A percentile compares a stretch with the other conserved stretches of the same genome.
Evolutionary conservation across 2,888 invertebrate species (phyloP).

Genomic region (Apoda limacodes): DNA sequence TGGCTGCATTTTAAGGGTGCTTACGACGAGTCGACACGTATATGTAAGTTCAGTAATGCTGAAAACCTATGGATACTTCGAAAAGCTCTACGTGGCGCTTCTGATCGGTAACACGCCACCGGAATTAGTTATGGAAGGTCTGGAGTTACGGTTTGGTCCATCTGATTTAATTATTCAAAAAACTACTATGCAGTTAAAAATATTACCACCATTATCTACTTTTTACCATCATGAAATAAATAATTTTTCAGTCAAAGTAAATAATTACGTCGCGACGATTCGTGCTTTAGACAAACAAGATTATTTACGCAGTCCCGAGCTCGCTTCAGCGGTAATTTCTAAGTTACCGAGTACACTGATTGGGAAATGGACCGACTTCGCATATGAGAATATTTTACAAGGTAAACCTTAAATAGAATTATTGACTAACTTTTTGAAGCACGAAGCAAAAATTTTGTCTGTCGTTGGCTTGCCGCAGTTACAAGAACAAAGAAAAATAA

Average conservation of each 20-base stretch:
- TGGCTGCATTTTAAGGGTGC: no score
- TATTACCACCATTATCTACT: constrained; percentile 9
- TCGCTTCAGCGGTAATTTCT: constrained; percentile 5
- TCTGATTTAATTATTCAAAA: constrained; percentile 11
- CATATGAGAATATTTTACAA: constrained; percentile 6
- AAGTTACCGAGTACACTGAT: constrained; percentile 12
- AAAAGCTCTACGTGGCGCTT: constrained; percentile 15
- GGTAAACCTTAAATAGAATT: constrained; percentile 11
- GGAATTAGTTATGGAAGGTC: no score
- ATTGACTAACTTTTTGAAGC: no score
- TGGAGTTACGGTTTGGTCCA: constrained; percentile 10
- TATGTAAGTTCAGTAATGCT: no score
- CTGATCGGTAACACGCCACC: constrained; percentile 16
- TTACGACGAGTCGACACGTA: no score
- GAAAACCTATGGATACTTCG: constrained; percentile 18
- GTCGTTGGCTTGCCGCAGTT: background rate
- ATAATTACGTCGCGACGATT: constrained; percentile 10
- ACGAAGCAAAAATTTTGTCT: no score
- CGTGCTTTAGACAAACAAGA: constrained; percentile 8
- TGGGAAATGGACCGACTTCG: constrained; percentile 16
- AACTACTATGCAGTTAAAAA: constrained; percentile 9
- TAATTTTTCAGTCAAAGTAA: constrained; percentile 8
- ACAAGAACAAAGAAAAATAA: no score
- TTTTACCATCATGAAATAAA: constrained; percentile 9
- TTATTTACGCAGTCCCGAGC: constrained; percentile 9